Evolutionary conservation across 1,140 invertebrate species (phyloP).

Genomic region (Lasaia peninsularis): DNA sequence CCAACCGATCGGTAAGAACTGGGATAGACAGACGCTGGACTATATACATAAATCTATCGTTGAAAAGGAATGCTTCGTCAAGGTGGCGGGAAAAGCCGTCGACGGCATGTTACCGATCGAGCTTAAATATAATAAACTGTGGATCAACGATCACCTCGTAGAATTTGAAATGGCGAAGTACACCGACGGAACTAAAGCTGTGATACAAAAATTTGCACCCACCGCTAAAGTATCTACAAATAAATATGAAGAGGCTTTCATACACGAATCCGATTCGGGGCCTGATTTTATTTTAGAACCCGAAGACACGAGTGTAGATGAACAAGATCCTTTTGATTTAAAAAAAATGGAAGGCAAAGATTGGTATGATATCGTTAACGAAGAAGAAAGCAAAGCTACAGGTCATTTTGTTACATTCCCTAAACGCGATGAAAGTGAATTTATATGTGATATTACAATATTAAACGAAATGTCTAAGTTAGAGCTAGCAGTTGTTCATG

Average conservation of each 20-base stretch:
- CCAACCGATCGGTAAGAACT: slow-evolving; percentile 45
- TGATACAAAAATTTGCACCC: slow-evolving; percentile 38
- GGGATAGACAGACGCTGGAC: slow-evolving; percentile 54
- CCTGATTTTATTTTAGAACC: slow-evolving; percentile 60
- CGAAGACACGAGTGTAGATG: slow-evolving; percentile 29
- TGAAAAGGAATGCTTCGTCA: slow-evolving; percentile 56
- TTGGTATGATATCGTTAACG: slow-evolving; percentile 53
- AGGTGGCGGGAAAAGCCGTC: slow-evolving; percentile 37
- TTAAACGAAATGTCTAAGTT: slow-evolving; percentile 44
- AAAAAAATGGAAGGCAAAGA: slow-evolving; percentile 37
- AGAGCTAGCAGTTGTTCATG: slow-evolving; percentile 45
- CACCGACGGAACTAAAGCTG: slow-evolving; percentile 45
- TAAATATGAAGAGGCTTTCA: slow-evolving; percentile 17
- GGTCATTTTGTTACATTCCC: slow-evolving; percentile 37
- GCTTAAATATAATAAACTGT: slow-evolving; percentile 58
- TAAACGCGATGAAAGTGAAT: slow-evolving; percentile 32
- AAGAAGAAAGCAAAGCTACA: slow-evolving; percentile 31
- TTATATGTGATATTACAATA: slow-evolving; percentile 46
- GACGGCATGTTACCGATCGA: slow-evolving; percentile 48
- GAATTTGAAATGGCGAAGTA: slow-evolving; percentile 62
- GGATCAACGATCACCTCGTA: slow-evolving; percentile 61
- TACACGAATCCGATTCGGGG: slow-evolving; percentile 41
- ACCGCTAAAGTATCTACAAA: slow-evolving; percentile 14
- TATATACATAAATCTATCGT: slow-evolving; percentile 64
- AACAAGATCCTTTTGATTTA: slow-evolving; percentile 34